Evolutionary conservation across 1,140 invertebrate genomes (phyloP).

Genomic region (Drosophila parabipectinata): DNA sequence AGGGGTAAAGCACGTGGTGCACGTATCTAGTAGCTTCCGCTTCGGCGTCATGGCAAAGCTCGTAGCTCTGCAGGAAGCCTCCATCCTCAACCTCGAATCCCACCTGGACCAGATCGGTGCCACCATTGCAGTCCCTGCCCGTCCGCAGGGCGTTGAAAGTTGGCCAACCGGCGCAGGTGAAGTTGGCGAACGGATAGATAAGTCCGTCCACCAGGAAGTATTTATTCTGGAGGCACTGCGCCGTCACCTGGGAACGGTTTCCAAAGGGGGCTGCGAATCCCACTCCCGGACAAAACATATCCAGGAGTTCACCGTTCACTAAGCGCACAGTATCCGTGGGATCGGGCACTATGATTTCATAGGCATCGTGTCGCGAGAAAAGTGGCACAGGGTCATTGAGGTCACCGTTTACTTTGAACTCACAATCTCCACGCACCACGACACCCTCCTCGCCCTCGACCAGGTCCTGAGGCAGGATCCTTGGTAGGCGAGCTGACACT

Average conservation of each 20-base stretch:
- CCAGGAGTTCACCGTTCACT: slow-evolving; percentile 64
- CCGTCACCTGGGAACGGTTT: slow-evolving; percentile 60
- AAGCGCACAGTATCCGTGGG: slow-evolving; percentile 68
- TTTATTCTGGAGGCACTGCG: slow-evolving; percentile 68
- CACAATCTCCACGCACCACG: slow-evolving; percentile 61
- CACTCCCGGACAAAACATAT: slow-evolving; percentile 70
- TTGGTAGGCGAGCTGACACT: slow-evolving; percentile 27
- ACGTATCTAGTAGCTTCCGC: slow-evolving; percentile 83
- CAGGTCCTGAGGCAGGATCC: slow-evolving; percentile 42
- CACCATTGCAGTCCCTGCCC: slow-evolving; percentile 71
- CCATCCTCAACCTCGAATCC: slow-evolving; percentile 74
- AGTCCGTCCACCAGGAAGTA: slow-evolving; percentile 72
- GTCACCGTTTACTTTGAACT: slow-evolving; percentile 72
- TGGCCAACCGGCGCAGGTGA: slow-evolving; percentile 68
- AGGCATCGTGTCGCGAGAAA: slow-evolving; percentile 52
- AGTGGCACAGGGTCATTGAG: slow-evolving; percentile 74
- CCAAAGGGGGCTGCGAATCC: slow-evolving; percentile 60
- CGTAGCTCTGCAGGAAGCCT: slow-evolving; percentile 80
- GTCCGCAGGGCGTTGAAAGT: slow-evolving; percentile 75
- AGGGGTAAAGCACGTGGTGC: slow-evolving; percentile 77
- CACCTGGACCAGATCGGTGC: slow-evolving; percentile 74
- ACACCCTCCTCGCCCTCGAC: slow-evolving; percentile 61
- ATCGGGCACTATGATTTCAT: slow-evolving; percentile 68
- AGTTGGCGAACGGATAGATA: slow-evolving; percentile 70
- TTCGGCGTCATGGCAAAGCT: slow-evolving; percentile 84